Percentiles rank a stretch among this genome's conserved stretches.
These are phyloP conservation scores for Tachysurus vachellii DNA, from an alignment of 2,113 vertebrate species.

Conservation along the genomic window DNA sequence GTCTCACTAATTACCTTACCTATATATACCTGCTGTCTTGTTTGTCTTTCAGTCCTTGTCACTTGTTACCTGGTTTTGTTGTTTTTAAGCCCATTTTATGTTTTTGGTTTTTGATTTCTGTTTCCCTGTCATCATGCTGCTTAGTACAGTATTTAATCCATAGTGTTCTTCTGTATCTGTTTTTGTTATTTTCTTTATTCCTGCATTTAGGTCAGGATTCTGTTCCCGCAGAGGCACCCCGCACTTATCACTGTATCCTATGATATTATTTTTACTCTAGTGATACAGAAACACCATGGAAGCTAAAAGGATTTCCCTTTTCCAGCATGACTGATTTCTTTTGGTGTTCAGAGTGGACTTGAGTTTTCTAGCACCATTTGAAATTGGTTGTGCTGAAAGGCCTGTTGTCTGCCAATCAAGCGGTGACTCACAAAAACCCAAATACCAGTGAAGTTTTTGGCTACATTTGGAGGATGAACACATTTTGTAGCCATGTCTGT, in stretches of 20 bases:
- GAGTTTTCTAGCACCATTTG: constrained; percentile 62
- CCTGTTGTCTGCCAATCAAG: not conserved
- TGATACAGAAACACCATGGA: not conserved
- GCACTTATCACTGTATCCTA: not conserved
- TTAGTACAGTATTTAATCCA: no score
- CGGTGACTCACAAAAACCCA: not conserved
- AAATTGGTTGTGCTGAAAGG: constrained; percentile 59
- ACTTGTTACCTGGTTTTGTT: no score
- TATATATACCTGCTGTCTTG: no score
- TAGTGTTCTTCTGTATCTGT: no score
- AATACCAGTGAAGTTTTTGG: not conserved
- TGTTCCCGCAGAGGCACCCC: no score
- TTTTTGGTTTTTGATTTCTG: no score
- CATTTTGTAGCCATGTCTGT: not conserved
- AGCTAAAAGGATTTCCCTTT: constrained; percentile 25
- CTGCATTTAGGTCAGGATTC: no score
- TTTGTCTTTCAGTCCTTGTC: no score
- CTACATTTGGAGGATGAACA: not conserved
- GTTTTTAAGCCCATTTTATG: no score
- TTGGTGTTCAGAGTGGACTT: constrained; percentile 59
- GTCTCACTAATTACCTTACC: no score
- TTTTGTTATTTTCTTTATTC: no score
- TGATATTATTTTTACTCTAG: not conserved
- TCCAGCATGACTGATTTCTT: constrained; percentile 58
- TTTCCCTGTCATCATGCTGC: no score